Evolutionary conservation across 2,888 invertebrate species (phyloP), one percentile per base, ranked within the genome.

Genomic region (Linyphia triangularis): DNA sequence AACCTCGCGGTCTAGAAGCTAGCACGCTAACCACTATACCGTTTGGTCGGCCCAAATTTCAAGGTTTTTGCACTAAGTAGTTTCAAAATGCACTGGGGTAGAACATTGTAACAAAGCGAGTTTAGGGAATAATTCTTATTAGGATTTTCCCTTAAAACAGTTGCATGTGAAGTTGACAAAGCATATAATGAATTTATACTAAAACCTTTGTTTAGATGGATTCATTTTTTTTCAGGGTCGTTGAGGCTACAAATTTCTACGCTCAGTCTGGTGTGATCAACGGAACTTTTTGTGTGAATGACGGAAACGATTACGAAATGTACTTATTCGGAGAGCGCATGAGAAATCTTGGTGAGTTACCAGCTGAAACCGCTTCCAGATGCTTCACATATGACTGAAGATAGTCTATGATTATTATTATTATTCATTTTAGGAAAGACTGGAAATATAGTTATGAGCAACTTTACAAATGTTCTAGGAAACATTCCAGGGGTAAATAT

Each of bases 271-370:
- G 85, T 22, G 26, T 85, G 16, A 30, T 85, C 2, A n/a, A 37
- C 1, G 85, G 85, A 10, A 85, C 85, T 4, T 16, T 78, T 13
- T 37, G 70, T 5, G 9, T 85, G 13, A 51, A 67, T 7, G 75
- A 75, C 1, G 63, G 40, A 33, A 28, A 37, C 4, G 75, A 85
- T 16, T 65, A 67, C 7, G 75, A 67, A 69, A 59, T 85, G 51
- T 85, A 85, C 28, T 37, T 85, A 10, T 77, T 67, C 40, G 84
- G 84, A 16, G 84, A 67, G 22, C 67, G 57, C 37, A 28, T 85
- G n/a, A 67, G 84, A 40, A 67, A 19, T 40, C 26, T 85, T 24
- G 75, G 84, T 85, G 16, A 85, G 67, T 63, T 2, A n/a, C n/a
- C n/a, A n/a, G n/a, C n/a, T n/a, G n/a, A n/a, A 0, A 7, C 6